These are phyloP conservation scores for Cetonia aurata DNA, from an alignment of 2,888 invertebrate genomes.

Conservation along the genomic window DNA sequence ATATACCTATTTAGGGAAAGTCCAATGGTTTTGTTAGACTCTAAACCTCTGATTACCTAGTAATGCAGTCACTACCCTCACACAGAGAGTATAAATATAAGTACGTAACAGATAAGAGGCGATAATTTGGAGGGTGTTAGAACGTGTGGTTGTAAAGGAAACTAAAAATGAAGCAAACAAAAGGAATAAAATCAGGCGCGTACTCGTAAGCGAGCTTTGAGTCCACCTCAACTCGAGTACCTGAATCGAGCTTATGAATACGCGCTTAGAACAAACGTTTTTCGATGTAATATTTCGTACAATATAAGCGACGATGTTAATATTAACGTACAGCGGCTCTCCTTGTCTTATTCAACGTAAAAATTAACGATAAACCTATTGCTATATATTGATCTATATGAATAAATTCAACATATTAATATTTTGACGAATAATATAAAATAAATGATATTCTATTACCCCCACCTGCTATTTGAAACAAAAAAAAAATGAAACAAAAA, in stretches of 20 bases:
- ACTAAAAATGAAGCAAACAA: too few species aligned
- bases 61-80: conserved; percentile 45
- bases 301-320: conserved; percentile 40
- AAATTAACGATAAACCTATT: conserved; percentile 23
- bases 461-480: conserved; percentile 11
- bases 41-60: conserved; percentile 53
- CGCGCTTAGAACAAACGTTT: conserved; percentile 16
- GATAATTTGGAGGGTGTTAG: conserved; percentile 23
- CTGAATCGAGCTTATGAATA: conserved; percentile 6
- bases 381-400: neutral
- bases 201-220: neutral
- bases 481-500: conserved; percentile 7
- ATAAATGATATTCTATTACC: conserved; percentile 1
- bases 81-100: conserved; percentile 34
- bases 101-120: conserved; percentile 18
- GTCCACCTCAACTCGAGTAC: conserved; percentile 7
- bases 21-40: conserved; percentile 58
- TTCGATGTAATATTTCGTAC: conserved; percentile 38
- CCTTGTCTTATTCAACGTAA: neutral
- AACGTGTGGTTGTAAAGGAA: conserved; percentile 21
- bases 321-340: conserved; percentile 15
- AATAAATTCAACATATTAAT: conserved; percentile 10
- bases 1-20: conserved; percentile 50
- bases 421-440: conserved; percentile 19
- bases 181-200: conserved; percentile 13